Evolutionary conservation across 2,113 vertebrate species (phyloP).

Genomic region (Nerophis ophidion): DNA sequence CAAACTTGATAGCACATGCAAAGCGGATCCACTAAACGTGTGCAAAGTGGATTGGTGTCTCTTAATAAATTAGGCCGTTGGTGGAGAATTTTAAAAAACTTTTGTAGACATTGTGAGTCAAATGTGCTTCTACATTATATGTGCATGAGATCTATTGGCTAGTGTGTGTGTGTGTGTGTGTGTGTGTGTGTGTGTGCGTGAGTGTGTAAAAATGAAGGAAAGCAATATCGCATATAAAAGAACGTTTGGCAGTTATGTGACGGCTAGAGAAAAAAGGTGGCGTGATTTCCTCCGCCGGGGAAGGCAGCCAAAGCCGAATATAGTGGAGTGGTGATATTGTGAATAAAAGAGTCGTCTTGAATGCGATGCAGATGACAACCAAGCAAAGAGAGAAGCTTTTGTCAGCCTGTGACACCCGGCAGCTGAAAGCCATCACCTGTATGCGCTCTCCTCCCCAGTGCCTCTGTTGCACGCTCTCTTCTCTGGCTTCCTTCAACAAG

Average conservation of each 20-base stretch:
- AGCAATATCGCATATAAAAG: conserved; percentile 35
- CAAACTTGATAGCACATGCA: too few species aligned
- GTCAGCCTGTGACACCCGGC: conserved; percentile 53
- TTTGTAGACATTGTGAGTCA: too few species aligned
- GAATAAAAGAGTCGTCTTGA: conserved; percentile 53
- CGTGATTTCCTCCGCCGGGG: conserved; percentile 43
- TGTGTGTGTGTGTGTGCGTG: conserved; percentile 12
- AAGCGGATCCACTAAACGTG: too few species aligned
- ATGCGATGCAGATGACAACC: conserved; percentile 53
- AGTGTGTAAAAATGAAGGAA: conserved; percentile 29
- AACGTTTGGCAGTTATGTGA: conserved; percentile 52
- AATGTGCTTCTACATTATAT: too few species aligned
- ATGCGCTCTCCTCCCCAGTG: conserved; percentile 36
- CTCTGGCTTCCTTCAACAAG: conserved; percentile 30
- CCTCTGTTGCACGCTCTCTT: conserved; percentile 31
- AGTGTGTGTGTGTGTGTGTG: conserved; percentile 23
- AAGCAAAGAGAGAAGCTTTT: conserved; percentile 43
- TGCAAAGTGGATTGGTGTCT: too few species aligned
- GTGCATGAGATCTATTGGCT: not conserved
- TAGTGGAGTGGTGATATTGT: conserved; percentile 42
- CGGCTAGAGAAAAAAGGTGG: conserved; percentile 42
- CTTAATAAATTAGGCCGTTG: too few species aligned
- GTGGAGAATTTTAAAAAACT: too few species aligned
- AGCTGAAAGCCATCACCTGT: conserved; percentile 57
- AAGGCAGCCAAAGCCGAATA: conserved; percentile 51